Percentiles rank a stretch among this genome's conserved stretches.
These are phyloP conservation scores for Murina feae DNA, from an alignment of 2,113 vertebrate species.

Conservation along the genomic window DNA sequence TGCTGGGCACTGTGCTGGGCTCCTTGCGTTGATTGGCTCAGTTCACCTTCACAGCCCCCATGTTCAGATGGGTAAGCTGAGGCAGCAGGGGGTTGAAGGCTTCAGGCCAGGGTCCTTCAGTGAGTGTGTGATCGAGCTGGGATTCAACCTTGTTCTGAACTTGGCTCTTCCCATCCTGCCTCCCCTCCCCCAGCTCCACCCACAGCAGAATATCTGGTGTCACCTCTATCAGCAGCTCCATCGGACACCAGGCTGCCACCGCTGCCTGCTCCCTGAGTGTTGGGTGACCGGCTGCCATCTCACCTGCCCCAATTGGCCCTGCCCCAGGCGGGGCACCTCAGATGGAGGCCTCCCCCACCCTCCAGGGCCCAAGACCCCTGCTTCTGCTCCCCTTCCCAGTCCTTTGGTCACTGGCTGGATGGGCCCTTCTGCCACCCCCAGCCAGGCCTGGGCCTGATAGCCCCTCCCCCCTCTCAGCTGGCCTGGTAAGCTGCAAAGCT, in stretches of 20 bases:
- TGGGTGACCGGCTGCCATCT: constrained; percentile 31
- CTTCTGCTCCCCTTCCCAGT: neutral
- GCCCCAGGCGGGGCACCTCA: neutral
- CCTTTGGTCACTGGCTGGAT: neutral
- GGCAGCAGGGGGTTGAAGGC: neutral
- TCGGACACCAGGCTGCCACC: constrained; percentile 35
- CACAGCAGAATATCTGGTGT: constrained; percentile 34
- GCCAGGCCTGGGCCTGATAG: neutral
- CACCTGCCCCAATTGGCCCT: constrained; percentile 55
- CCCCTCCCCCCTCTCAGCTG: neutral
- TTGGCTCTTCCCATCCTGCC: neutral
- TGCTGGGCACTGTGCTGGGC: neutral
- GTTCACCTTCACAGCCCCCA: neutral
- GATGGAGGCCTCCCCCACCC: neutral
- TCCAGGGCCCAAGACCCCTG: neutral
- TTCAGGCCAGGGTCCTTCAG: neutral
- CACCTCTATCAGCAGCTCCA: constrained; percentile 54
- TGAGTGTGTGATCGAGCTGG: neutral
- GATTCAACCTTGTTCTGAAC: neutral
- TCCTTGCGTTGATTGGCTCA: neutral
- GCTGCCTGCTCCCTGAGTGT: neutral
- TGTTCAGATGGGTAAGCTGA: neutral
- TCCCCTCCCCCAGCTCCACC: neutral
- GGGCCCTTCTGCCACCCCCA: neutral
- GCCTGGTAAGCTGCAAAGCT: neutral